A percentile compares a stretch with the other conserved stretches of the same genome.
Evolutionary conservation across 2,888 invertebrate species (phyloP).

Genomic region (Tryphoninae sp.): DNA sequence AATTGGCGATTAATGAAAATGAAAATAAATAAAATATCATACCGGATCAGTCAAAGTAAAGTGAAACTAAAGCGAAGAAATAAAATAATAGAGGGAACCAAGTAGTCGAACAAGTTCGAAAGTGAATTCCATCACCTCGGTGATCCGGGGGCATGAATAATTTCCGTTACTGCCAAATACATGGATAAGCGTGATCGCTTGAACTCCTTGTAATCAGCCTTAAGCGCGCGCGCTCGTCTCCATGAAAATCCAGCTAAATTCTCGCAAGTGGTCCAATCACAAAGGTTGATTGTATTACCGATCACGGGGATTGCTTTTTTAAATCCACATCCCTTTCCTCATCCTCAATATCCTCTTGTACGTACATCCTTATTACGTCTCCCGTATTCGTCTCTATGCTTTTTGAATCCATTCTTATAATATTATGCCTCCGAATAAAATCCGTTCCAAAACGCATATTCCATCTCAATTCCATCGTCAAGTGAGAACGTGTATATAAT

Average conservation of each 20-base stretch:
- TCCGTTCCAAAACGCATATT: conserved; percentile 70
- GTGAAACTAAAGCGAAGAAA: not conserved
- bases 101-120: conserved; percentile 19
- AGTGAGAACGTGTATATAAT: conserved; percentile 78
- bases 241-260: conserved; percentile 67
- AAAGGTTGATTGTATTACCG: conserved; percentile 48
- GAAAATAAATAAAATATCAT: conserved; percentile 4
- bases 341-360: conserved; percentile 75
- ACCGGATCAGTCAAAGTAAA: not conserved
- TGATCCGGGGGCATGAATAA: conserved; percentile 50
- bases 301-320: conserved; percentile 46
- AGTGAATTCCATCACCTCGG: conserved; percentile 48
- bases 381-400: conserved; percentile 59
- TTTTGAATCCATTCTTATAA: conserved; percentile 71
- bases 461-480: conserved; percentile 73
- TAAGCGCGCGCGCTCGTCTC: conserved; percentile 61
- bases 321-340: conserved; percentile 68
- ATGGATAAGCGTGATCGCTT: conserved; percentile 55
- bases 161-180: conserved; percentile 48
- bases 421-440: conserved; percentile 75
- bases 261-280: conserved; percentile 59
- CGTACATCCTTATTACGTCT: conserved; percentile 62
- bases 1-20: conserved; percentile 3
- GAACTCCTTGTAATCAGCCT: conserved; percentile 60
- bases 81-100: not conserved